Percentiles rank a stretch among this genome's conserved stretches.
These are phyloP conservation scores for Hoplostethus atlanticus DNA, from an alignment of 2,797 vertebrate genomes.

Conservation along the genomic window DNA sequence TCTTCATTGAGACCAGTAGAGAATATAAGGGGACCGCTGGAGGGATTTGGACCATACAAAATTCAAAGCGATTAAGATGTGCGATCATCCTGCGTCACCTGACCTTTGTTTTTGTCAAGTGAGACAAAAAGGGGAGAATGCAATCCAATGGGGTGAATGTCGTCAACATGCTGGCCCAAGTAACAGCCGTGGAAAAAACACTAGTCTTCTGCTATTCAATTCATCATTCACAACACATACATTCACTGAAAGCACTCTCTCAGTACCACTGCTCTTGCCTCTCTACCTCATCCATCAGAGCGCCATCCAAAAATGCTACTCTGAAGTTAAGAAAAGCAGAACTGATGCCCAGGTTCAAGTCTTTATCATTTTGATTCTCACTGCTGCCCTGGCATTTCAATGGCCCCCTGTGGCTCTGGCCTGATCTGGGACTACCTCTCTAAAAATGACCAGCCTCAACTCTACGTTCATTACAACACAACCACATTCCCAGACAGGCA, in stretches of 20 bases:
- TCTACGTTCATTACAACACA: slow-evolving; percentile 2
- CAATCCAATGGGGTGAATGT: background rate
- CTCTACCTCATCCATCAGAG: background rate
- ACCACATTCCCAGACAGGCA: slow-evolving; percentile 8
- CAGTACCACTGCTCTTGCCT: background rate
- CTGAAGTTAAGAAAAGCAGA: slow-evolving; percentile 10
- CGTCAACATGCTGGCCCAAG: slow-evolving; percentile 9
- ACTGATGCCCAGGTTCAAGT: background rate
- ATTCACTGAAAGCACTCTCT: background rate
- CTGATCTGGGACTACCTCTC: background rate
- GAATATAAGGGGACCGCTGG: slow-evolving; percentile 37
- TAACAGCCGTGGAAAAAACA: background rate
- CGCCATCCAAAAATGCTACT: slow-evolving; percentile 1
- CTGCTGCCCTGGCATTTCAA: background rate
- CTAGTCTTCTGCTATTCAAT: background rate
- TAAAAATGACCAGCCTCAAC: background rate
- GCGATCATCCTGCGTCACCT: slow-evolving; percentile 5
- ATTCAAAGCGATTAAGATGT: slow-evolving; percentile 42
- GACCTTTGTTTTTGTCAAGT: slow-evolving; percentile 26
- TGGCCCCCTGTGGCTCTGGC: background rate
- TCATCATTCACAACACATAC: background rate
- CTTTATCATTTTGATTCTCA: slow-evolving; percentile 8
- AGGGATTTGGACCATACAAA: slow-evolving; percentile 17
- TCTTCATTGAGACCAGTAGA: slow-evolving; percentile 4
- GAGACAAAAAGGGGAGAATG: slow-evolving; percentile 1